Base-by-base conservation (phyloP, 2,113 vertebrate genomes). In the Ciconia maguari region DNA sequence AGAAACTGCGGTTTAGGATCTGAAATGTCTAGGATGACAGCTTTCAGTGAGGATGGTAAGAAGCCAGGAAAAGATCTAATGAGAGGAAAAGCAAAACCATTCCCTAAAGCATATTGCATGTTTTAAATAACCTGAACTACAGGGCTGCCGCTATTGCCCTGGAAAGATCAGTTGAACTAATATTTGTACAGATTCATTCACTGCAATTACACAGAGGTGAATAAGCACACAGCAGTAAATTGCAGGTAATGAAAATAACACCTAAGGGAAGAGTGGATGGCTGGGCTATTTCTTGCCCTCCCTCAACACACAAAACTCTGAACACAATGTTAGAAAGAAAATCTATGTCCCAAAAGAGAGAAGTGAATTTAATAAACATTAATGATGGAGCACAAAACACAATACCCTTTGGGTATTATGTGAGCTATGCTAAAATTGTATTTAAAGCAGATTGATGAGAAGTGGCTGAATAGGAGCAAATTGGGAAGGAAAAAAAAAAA, bases 141-240 rank as follows among this genome's bases (percentile, higher is more conserved):
- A 41, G 26, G 51, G 71, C 51, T 93, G 60, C 38, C 65, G 87
- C 74, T 69, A 79, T 41, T 80, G 84, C 30, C 84, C 79, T 89
- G 74, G 44, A 94, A 82, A 86, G 38, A 87, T 77, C 65, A 62
- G 38, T 19, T 94, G 74, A 94, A 82, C 71, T 87, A 92, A 77
- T 89, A 90, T 92, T 93, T 90, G 86, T 85, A 91, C 64, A 92
- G 76, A 85, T 68, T 95, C 78, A 46, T 62, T 91, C 88, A 65
- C 58, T 83, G 38, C 79, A 94, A 38, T 94, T 93, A 88, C 48
- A 79, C 44, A 90, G 69, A 84, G 26, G 55, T 69, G 57, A 94
- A 42, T 89, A 93, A 90, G 77, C 55, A 95, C 29, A 83, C 11
- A 48, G 49, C 85, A 75, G 52, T 70, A 88, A 94, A 96, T 55